Evolutionary conservation across 2,888 invertebrate genomes (phyloP), one percentile per base, ranked within the genome.

Genomic region (Pinctada fucata): DNA sequence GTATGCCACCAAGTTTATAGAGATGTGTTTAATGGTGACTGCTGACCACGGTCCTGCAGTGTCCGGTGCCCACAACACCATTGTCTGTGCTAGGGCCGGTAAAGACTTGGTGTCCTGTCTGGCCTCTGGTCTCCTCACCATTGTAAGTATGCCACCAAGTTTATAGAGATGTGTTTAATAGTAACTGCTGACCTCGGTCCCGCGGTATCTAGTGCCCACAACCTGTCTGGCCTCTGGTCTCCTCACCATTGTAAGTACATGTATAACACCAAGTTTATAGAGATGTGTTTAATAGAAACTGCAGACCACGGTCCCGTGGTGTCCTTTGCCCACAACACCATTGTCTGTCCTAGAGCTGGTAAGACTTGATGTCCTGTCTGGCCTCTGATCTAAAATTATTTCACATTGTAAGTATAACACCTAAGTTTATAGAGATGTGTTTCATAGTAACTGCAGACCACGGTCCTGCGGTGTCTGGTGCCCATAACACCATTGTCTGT

Each of bases 401-500:
- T 45, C 99, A 99, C 47, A 99, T 99, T 92, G 97, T 97, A 93
- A 95, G 96, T 95, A 69, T 58, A 98, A 98, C 69, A 96, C 96
- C 93, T n/a, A 97, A 98, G 93, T 99, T 99, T 94, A 96, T 99
- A 91, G 99, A 99, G 94, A 97, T 99, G 96, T 98, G 98, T 89
- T 94, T 99, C 82, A 99, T 99, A 95, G 97, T 99, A 82, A 99
- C 99, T 0, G 93, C 93, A 64, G 99, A 99, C 84, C 99, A 99
- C 92, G 99, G 99, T 2, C 99, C 99, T 0, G 99, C 99, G 0
- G 99, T 99, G 0, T 98, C 98, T 0, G 99, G 99, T 0, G 99
- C 99, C 0, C 99, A 99, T 93, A 99, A 99, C 93, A 99, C 99
- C n/a, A 99, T 99, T 93, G 99, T 99, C 68, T 99, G 97, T 91